phyloP scores from a whole-genome alignment of 2,113 vertebrate species.

The Falcunculus frontatus region DNA sequence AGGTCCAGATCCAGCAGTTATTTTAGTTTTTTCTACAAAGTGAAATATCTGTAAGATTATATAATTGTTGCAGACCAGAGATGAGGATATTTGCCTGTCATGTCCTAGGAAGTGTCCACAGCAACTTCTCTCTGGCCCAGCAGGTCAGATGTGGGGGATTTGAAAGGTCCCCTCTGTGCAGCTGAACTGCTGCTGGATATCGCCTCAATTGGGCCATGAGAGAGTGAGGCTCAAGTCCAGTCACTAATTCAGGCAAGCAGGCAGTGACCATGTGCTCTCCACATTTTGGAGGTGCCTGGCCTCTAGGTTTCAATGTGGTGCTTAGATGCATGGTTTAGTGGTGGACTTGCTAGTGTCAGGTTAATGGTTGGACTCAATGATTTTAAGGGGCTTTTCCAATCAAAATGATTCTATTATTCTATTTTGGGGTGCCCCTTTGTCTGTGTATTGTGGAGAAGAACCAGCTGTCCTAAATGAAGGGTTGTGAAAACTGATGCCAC shows the following conservation, averaged over 20 bases:
- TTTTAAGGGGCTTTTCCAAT: background rate
- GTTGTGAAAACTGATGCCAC: background rate
- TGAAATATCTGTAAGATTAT: background rate
- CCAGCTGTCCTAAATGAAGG: background rate
- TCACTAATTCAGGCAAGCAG: background rate
- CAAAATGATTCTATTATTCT: background rate
- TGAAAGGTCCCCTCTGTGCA: background rate
- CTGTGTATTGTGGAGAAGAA: background rate
- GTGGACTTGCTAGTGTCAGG: background rate
- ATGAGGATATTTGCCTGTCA: background rate
- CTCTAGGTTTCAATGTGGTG: background rate
- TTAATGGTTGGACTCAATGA: background rate
- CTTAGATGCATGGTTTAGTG: background rate
- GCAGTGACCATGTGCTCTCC: background rate
- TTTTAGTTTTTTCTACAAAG: background rate
- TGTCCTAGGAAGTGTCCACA: background rate
- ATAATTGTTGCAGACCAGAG: background rate
- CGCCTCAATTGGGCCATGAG: background rate
- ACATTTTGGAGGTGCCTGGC: background rate
- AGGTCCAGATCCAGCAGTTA: background rate
- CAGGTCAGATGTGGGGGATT: background rate
- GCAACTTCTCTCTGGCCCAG: background rate
- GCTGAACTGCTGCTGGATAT: background rate
- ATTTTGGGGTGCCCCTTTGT: rapidly evolving
- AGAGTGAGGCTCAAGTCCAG: background rate